Evolutionary conservation across 2,113 vertebrate species (phyloP).

Genomic region (Vulpes lagopus): DNA sequence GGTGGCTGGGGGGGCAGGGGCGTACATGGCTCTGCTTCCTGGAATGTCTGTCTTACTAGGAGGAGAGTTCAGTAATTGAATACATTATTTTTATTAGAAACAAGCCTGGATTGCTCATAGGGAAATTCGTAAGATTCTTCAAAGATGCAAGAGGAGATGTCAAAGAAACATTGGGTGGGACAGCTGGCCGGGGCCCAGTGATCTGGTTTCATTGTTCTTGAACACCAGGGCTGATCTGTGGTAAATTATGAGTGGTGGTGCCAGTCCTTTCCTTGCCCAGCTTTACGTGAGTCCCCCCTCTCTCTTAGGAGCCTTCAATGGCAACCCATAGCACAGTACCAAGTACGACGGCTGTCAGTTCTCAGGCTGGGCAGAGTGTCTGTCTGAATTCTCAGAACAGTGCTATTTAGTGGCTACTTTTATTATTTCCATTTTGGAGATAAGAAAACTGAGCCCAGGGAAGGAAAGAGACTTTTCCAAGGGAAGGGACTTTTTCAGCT

Average conservation of each 20-base stretch:
- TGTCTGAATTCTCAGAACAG: constrained; percentile 33
- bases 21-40: background rate
- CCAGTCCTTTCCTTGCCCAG: background rate
- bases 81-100: constrained; percentile 21
- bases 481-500: background rate
- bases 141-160: background rate
- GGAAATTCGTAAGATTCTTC: constrained; percentile 27
- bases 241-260: background rate
- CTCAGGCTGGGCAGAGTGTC: background rate
- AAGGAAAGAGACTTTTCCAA: background rate
- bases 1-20: background rate
- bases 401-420: background rate
- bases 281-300: background rate
- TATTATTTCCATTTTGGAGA: constrained; percentile 16
- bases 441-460: constrained; percentile 8
- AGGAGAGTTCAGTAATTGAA: background rate
- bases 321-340: background rate
- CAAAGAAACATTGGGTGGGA: background rate
- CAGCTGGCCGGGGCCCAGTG: background rate
- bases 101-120: background rate
- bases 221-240: background rate
- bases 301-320: background rate
- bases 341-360: background rate
- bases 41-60: background rate
- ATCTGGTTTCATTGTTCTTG: background rate